Percentiles rank a stretch among this genome's conserved stretches.
phyloP scores from a whole-genome alignment of 92 coral and sea anemone genomes.

The Actinostola sp. region DNA sequence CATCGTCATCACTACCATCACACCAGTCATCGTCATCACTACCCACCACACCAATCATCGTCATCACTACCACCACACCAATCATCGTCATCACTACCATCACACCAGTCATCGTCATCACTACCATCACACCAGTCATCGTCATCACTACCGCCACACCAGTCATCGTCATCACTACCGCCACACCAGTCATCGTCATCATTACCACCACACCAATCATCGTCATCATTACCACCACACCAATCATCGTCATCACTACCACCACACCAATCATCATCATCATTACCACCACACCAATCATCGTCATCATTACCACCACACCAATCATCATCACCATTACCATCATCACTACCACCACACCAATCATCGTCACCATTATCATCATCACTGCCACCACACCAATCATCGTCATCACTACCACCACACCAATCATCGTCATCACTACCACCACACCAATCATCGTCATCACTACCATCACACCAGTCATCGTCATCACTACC shows the following conservation, averaged over 20 bases:
- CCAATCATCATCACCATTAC: too few species aligned
- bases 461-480: background rate
- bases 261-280: too few species aligned
- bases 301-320: too few species aligned
- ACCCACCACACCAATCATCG: background rate
- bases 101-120: background rate
- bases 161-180: background rate
- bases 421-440: background rate
- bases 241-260: too few species aligned
- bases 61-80: background rate
- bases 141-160: background rate
- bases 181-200: too few species aligned
- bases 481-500: conserved; percentile 6
- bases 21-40: background rate
- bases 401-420: background rate
- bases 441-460: background rate
- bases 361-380: background rate
- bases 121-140: background rate
- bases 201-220: background rate
- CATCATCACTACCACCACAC: background rate
- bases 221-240: conserved; percentile 3
- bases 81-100: conserved; percentile 1
- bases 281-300: too few species aligned
- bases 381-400: too few species aligned
- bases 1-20: background rate